phyloP scores from a whole-genome alignment of 2,888 invertebrate genomes.

The Drosophila cracens region DNA sequence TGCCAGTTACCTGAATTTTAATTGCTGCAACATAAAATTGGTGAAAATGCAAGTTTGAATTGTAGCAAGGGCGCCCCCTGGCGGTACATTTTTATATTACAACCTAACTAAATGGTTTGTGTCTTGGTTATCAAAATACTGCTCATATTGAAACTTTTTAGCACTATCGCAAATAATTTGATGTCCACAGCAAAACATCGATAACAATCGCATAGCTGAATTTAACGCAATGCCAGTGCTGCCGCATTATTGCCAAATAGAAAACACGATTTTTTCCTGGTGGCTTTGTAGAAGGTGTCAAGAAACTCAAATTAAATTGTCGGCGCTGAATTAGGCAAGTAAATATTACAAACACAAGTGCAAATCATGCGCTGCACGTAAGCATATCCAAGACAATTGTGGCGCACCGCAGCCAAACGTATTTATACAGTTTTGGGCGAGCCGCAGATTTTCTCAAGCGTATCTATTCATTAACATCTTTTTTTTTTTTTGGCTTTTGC shows the following conservation, averaged over 20 bases:
- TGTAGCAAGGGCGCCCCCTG: background rate
- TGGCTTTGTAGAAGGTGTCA: constrained; percentile 25
- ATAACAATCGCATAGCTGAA: constrained; percentile 15
- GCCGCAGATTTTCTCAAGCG: constrained; percentile 30
- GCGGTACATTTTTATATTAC: background rate
- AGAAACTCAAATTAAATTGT: constrained; percentile 25
- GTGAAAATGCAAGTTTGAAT: constrained; percentile 4
- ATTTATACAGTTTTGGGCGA: constrained; percentile 5
- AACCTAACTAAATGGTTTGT: background rate
- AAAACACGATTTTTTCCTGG: constrained; percentile 48
- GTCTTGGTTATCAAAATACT: background rate
- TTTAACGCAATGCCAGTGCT: constrained; percentile 29
- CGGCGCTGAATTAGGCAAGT: constrained; percentile 34
- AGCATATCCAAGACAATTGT: background rate
- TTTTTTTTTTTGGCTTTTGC: constrained; percentile 8
- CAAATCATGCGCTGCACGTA: background rate
- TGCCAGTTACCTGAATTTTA: constrained; percentile 83
- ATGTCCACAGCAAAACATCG: constrained; percentile 23
- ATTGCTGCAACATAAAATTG: constrained; percentile 72
- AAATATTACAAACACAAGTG: background rate
- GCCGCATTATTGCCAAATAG: constrained; percentile 16
- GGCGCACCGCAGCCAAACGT: background rate
- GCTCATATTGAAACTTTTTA: background rate
- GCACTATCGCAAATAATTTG: background rate
- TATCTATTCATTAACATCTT: constrained; percentile 3